Percentiles rank a stretch among this genome's conserved stretches.
These are phyloP conservation scores for Macrotrachela quadricornifera DNA, from an alignment of 1,140 invertebrate species.

Conservation along the genomic window DNA sequence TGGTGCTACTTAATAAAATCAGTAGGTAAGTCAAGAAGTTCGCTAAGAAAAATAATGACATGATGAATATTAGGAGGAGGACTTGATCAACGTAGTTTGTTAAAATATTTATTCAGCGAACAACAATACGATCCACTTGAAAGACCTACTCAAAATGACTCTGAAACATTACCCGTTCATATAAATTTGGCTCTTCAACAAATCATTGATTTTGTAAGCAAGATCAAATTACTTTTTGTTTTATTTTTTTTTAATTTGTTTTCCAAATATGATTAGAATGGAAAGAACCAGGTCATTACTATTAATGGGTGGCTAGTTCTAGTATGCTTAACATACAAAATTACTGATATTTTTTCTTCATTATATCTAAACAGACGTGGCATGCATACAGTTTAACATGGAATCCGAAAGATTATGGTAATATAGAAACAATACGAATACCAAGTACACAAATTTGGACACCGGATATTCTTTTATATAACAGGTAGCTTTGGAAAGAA, in stretches of 20 bases:
- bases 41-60: no score
- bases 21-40: no score
- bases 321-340: not conserved
- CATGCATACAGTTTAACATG: constrained; percentile 91
- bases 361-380: constrained; percentile 55
- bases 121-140: constrained; percentile 42
- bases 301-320: constrained; percentile 6
- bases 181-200: constrained; percentile 95
- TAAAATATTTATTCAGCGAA: not conserved
- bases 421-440: constrained; percentile 77
- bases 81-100: not conserved
- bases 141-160: constrained; percentile 85
- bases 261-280: not conserved
- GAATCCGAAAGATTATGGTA: constrained; percentile 83
- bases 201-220: constrained; percentile 45
- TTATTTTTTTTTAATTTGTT: not conserved
- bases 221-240: not conserved
- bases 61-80: not conserved
- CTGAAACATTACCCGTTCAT: constrained; percentile 73
- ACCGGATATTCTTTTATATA: constrained; percentile 97
- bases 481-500: constrained; percentile 34
- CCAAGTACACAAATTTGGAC: constrained; percentile 90
- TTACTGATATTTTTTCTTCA: not conserved
- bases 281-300: constrained; percentile 5
- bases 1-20: no score